Percentiles rank a stretch among this genome's conserved stretches.
phyloP scores from a whole-genome alignment of 1,140 invertebrate species.

The Lordiphosa collinella region DNA sequence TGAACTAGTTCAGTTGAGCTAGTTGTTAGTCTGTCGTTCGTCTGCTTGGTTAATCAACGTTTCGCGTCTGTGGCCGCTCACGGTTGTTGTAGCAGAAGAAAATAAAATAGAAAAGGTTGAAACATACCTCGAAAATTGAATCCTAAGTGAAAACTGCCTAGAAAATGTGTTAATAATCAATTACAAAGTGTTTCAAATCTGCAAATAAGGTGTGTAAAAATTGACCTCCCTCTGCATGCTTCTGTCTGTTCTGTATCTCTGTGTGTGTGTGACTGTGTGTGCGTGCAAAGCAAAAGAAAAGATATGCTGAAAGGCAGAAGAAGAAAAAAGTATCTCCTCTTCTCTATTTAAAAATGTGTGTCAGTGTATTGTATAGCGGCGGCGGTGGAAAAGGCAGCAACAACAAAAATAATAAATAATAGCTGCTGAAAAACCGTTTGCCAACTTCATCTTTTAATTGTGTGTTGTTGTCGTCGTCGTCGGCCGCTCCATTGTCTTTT shows the following conservation, averaged over 20 bases:
- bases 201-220: slow-evolving; percentile 55
- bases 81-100: no score
- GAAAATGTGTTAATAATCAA: slow-evolving; percentile 63
- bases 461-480: slow-evolving; percentile 34
- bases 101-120: no score
- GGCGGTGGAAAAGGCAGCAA: slow-evolving; percentile 10
- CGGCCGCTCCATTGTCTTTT: slow-evolving; percentile 57
- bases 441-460: slow-evolving; percentile 44
- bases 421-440: slow-evolving; percentile 58
- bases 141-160: no score
- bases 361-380: slow-evolving; percentile 64
- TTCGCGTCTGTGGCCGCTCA: no score
- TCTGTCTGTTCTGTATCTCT: slow-evolving; percentile 9
- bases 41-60: no score
- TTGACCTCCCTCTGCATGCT: slow-evolving; percentile 7
- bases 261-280: slow-evolving; percentile 30
- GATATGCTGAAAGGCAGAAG: slow-evolving; percentile 62
- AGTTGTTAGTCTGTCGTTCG: no score
- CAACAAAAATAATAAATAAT: slow-evolving; percentile 65
- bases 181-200: slow-evolving; percentile 44
- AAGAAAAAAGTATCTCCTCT: slow-evolving; percentile 66
- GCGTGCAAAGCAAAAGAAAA: slow-evolving; percentile 55
- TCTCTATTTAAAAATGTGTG: slow-evolving; percentile 74
- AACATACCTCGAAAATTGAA: no score
- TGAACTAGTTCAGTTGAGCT: no score